These are phyloP conservation scores for Gymnocypris eckloni DNA, from an alignment of 2,797 vertebrate species.

Conservation along the genomic window DNA sequence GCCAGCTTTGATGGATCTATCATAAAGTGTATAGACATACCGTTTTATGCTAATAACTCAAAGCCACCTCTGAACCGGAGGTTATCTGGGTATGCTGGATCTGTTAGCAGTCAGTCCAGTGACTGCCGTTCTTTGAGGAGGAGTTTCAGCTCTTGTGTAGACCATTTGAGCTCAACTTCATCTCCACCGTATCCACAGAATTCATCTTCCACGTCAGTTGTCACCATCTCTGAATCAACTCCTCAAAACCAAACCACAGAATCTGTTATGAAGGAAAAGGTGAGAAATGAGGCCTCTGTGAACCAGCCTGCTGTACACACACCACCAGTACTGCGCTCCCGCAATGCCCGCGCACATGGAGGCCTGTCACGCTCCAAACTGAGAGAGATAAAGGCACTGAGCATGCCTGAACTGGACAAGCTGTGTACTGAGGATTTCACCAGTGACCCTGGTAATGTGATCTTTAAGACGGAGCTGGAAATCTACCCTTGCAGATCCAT, in stretches of 20 bases:
- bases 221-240: slow-evolving; percentile 61
- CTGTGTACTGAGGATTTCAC: slow-evolving; percentile 82
- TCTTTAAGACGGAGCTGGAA: slow-evolving; percentile 79
- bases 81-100: slow-evolving; percentile 77
- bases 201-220: slow-evolving; percentile 61
- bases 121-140: slow-evolving; percentile 76
- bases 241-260: slow-evolving; percentile 49
- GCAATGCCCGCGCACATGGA: slow-evolving; percentile 66
- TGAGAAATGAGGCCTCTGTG: slow-evolving; percentile 31
- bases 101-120: slow-evolving; percentile 57
- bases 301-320: slow-evolving; percentile 48
- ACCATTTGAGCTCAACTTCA: slow-evolving; percentile 68
- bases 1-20: slow-evolving; percentile 85
- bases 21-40: slow-evolving; percentile 79
- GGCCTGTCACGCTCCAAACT: slow-evolving; percentile 79
- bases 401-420: slow-evolving; percentile 94
- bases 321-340: slow-evolving; percentile 74
- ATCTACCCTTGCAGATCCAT: slow-evolving; percentile 64
- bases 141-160: slow-evolving; percentile 83
- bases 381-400: slow-evolving; percentile 88
- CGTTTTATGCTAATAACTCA: slow-evolving; percentile 72
- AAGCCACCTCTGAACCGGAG: slow-evolving; percentile 82
- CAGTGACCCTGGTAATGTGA: slow-evolving; percentile 7
- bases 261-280: slow-evolving; percentile 3
- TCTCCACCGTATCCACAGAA: slow-evolving; percentile 67